These are phyloP conservation scores for Gryllus longicercus DNA, from an alignment of 2,888 invertebrate species.

Conservation along the genomic window DNA sequence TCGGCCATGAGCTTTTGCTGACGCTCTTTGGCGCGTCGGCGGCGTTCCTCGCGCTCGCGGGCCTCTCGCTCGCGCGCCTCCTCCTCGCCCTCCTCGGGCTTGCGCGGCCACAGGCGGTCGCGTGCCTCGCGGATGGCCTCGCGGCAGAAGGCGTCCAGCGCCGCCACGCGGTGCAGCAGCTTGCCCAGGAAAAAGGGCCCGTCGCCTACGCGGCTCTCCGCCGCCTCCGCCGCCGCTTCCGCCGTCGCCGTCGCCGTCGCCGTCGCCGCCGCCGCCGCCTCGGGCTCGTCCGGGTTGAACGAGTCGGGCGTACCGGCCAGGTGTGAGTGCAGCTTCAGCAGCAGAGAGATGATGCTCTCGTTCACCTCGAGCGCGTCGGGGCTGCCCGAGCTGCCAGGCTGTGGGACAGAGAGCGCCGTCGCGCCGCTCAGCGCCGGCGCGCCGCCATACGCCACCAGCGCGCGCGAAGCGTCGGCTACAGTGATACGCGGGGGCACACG, in stretches of 20 bases:
- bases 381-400: conserved; percentile 19
- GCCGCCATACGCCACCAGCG: conserved; percentile 2
- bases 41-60: conserved; percentile 77
- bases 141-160: conserved; percentile 61
- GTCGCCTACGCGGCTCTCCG: conserved; percentile 65
- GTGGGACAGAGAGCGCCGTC: neutral
- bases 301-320: conserved; percentile 80
- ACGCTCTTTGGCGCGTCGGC: conserved; percentile 78
- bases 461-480: neutral
- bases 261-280: conserved; percentile 67
- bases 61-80: conserved; percentile 64
- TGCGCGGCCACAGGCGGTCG: conserved; percentile 71
- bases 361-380: conserved; percentile 59
- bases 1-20: conserved; percentile 91
- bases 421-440: neutral
- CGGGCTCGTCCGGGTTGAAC: conserved; percentile 52
- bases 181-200: conserved; percentile 83
- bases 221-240: conserved; percentile 44
- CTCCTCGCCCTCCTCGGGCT: conserved; percentile 70
- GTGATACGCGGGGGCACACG: too few relatives aligned
- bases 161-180: conserved; percentile 71
- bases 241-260: conserved; percentile 72
- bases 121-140: conserved; percentile 68
- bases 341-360: conserved; percentile 84
- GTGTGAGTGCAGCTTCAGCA: conserved; percentile 87